Evolutionary conservation across 2,113 vertebrate genomes (phyloP).

Genomic region (Gobio gobio): DNA sequence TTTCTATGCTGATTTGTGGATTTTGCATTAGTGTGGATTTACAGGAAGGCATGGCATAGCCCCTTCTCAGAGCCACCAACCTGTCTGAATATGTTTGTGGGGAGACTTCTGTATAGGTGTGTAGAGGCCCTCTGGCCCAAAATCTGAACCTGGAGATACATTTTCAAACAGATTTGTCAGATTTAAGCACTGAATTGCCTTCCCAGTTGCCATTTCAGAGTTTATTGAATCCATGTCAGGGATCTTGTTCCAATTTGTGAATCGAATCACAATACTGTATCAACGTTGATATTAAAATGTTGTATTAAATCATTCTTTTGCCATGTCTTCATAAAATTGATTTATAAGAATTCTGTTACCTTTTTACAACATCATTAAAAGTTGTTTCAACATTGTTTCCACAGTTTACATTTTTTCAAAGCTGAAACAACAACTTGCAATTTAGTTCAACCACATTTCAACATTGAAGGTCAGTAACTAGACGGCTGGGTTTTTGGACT

Average conservation of each 20-base stretch:
- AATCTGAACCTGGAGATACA: constrained; percentile 50
- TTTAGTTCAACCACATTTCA: not conserved
- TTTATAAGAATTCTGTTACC: not conserved
- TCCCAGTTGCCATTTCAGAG: not conserved
- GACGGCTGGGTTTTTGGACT: not conserved
- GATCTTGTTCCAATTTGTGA: not conserved
- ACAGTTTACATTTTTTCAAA: not conserved
- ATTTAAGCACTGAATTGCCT: constrained; percentile 12
- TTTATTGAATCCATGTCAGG: not conserved
- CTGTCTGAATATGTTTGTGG: constrained; percentile 38
- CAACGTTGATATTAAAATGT: not conserved
- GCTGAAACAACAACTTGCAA: not conserved
- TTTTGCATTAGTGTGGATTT: not conserved
- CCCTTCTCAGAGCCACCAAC: constrained; percentile 43
- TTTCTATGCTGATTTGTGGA: not conserved
- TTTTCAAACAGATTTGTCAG: constrained; percentile 37
- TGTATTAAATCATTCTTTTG: not conserved
- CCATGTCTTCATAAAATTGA: not conserved
- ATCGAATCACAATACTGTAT: not conserved
- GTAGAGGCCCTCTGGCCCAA: constrained; percentile 49
- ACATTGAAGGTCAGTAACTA: not conserved
- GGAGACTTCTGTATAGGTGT: constrained; percentile 40
- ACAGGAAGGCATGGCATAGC: not conserved
- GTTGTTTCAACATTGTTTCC: not conserved
- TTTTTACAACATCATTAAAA: not conserved